These are phyloP conservation scores for Centruroides vittatus DNA, from an alignment of 1,140 invertebrate genomes.

Conservation along the genomic window DNA sequence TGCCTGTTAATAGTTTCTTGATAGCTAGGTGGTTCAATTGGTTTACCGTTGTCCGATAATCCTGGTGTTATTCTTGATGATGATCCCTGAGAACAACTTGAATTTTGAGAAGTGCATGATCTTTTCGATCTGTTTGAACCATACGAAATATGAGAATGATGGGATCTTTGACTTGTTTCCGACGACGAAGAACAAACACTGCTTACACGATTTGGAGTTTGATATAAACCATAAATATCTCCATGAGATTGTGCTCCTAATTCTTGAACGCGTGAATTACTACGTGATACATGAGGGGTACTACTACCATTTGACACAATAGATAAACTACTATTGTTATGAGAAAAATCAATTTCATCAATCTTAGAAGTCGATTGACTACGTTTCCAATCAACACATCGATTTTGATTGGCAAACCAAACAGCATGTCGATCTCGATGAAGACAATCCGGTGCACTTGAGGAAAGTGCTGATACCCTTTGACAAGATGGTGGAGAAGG, in stretches of 20 bases:
- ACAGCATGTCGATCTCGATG: constrained; percentile 13
- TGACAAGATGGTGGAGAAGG: constrained; percentile 20
- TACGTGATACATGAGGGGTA: constrained; percentile 37
- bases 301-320: constrained; percentile 32
- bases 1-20: constrained; percentile 24
- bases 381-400: constrained; percentile 13
- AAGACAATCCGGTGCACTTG: constrained; percentile 3
- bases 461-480: constrained; percentile 11
- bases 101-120: constrained; percentile 22
- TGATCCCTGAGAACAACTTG: constrained; percentile 23
- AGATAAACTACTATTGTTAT: constrained; percentile 36
- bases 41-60: constrained; percentile 17
- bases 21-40: constrained; percentile 24
- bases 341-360: constrained; percentile 27
- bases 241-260: constrained; percentile 10
- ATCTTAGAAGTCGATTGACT: constrained; percentile 29
- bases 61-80: constrained; percentile 6
- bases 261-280: constrained; percentile 30
- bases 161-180: constrained; percentile 13
- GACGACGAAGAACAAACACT: constrained; percentile 12
- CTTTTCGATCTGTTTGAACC: constrained; percentile 11
- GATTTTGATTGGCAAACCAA: constrained; percentile 20
- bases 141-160: constrained; percentile 6
- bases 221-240: constrained; percentile 19
- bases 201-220: constrained; percentile 19